Base-by-base conservation (phyloP, 1,140 invertebrate genomes). In the Tetramorium alpestre region DNA sequence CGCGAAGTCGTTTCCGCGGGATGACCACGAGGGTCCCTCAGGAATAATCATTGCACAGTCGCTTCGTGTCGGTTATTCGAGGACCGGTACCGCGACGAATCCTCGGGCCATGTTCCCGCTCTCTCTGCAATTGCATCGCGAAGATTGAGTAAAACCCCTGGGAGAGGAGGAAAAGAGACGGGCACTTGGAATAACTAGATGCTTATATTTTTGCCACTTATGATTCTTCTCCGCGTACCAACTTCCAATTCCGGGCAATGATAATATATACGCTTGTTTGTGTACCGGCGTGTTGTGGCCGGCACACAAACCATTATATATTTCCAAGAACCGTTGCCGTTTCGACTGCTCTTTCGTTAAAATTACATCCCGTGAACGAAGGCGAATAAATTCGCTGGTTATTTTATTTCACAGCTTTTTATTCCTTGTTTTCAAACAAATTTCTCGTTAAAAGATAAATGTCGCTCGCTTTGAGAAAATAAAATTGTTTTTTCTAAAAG, bases 21-120 rank as follows among this genome's bases (percentile, higher is more conserved):
- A 73, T 73, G 13, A 60, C 22, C 41, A 22, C 69, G 18, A 60
- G 6, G 0, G 13, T 84, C 41, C 44, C 54, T 49, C 41, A 18
- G 25, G 69, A 73, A 75, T 84, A 75, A 84, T 75, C 22, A 11
- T 49, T 54, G 11, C n/a, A 2, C n/a, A n/a, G 18, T 82, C n/a
- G 44, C 41, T 72, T 33, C 69, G 11, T 16, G 33, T 1, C 41
- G 1, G 28, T 49, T 75, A 60, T 49, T 60, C 80, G 7, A 47
- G 51, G 73, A 82, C 18, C 44, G 13, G 18, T 58, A 62, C n/a
- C 25, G 3, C 8, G 13, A 75, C 16, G 10, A 72, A 58, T 13
- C 11, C 22, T 72, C 65, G 13, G 33, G 28, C 80, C 67, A 58
- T n/a, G 25, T 58, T 73, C 25, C 47, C 25, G 8, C 28, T 67